A percentile compares a stretch with the other conserved stretches of the same genome.
Conservation (phyloP, 2,888 invertebrate genomes). For the Conistra vaccinii region DNA sequence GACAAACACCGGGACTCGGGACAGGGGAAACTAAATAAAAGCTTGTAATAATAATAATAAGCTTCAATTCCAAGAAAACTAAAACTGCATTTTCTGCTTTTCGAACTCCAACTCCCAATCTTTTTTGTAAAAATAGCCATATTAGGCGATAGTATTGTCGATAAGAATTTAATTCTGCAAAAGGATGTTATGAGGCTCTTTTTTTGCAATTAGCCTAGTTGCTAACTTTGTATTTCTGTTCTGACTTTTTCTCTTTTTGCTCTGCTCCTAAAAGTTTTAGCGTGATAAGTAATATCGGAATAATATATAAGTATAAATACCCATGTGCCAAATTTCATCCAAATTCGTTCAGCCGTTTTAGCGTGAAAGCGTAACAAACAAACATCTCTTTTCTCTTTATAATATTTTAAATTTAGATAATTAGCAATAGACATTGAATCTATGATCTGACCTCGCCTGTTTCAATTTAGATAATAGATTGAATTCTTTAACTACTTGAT, state of each 20-base stretch:
- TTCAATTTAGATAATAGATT: neutral
- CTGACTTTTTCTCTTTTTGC: no score
- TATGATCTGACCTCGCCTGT: neutral
- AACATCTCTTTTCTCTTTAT: no score
- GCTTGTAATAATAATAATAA: no score
- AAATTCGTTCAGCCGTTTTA: no score
- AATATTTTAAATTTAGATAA: no score
- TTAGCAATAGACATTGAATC: neutral
- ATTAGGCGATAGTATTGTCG: neutral
- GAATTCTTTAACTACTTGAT: neutral
- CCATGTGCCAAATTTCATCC: no score
- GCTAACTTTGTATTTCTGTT: neutral
- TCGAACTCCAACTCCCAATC: neutral
- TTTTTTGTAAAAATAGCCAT: neutral
- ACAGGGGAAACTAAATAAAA: no score
- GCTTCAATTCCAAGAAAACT: neutral
- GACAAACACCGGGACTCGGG: no score
- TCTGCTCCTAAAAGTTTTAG: no score
- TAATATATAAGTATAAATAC: no score
- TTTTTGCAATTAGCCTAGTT: neutral
- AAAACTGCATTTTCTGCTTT: neutral
- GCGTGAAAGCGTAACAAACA: no score
- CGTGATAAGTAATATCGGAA: no score
- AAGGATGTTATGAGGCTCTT: neutral
- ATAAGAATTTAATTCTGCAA: neutral